These are phyloP conservation scores for Coecobrya sp. DNA, from an alignment of 2,888 invertebrate genomes.

Conservation along the genomic window DNA sequence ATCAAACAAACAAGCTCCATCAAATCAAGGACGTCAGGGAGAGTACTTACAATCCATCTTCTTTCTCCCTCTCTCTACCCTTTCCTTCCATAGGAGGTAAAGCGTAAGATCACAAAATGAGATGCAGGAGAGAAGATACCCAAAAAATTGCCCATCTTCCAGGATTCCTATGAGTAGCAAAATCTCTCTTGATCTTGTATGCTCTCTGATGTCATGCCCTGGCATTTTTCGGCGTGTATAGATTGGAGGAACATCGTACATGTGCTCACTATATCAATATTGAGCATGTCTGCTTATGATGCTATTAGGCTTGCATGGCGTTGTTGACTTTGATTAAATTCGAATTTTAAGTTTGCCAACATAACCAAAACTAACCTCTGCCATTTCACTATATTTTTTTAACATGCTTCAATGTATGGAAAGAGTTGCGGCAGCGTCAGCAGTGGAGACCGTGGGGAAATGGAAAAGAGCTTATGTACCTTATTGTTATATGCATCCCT, in stretches of 20 bases:
- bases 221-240: not conserved
- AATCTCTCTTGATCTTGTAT: not conserved
- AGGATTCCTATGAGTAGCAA: not conserved
- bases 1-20: slow-evolving; percentile 34
- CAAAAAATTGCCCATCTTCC: not conserved
- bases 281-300: not conserved
- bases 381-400: not conserved
- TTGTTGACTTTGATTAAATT: slow-evolving; percentile 38
- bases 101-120: not conserved
- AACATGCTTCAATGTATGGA: not conserved
- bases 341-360: slow-evolving; percentile 22
- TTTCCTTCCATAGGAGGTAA: not conserved
- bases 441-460: not conserved
- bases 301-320: not conserved
- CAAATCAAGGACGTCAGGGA: slow-evolving; percentile 28
- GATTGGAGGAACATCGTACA: not conserved
- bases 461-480: not conserved
- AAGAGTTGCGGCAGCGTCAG: not conserved
- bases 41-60: slow-evolving; percentile 14
- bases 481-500: not conserved
- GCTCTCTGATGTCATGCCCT: slow-evolving; percentile 3
- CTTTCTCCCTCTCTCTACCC: not conserved
- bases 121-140: not conserved
- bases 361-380: slow-evolving; percentile 15
- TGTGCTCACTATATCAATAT: not conserved